A percentile compares a stretch with the other conserved stretches of the same genome.
Conservation (phyloP, 2,113 vertebrate genomes). For the Elanoides forficatus region DNA sequence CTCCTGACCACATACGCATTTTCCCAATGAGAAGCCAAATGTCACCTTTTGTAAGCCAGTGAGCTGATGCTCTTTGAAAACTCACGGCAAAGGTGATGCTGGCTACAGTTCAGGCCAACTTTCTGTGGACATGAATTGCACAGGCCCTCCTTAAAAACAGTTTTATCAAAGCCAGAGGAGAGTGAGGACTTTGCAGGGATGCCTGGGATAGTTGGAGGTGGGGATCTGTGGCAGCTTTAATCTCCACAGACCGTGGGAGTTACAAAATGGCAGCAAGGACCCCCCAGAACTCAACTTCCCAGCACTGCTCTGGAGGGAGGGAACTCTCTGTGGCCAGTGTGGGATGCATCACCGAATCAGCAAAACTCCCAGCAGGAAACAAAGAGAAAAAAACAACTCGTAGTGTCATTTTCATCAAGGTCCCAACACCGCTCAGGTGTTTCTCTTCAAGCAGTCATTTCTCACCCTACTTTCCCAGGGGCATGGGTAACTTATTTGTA, state of each 20-base stretch:
- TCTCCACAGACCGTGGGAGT: neutral
- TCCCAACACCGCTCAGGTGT: no score
- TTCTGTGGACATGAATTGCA: neutral
- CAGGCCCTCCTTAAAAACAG: neutral
- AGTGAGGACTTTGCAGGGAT: neutral
- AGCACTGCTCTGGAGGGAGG: neutral
- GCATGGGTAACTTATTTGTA: neutral
- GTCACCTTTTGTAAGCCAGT: neutral
- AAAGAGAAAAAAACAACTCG: neutral
- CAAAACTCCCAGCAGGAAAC: neutral
- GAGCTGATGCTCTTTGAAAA: neutral
- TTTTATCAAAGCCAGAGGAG: neutral
- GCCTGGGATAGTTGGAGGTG: no score
- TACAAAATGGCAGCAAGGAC: neutral
- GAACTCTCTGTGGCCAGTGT: neutral
- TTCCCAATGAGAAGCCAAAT: neutral
- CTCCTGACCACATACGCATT: neutral
- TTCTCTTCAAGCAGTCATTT: neutral
- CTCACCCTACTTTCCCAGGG: neutral
- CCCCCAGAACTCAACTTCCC: neutral
- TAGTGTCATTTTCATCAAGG: no score
- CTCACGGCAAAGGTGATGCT: neutral
- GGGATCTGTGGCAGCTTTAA: no score
- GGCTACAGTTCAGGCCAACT: neutral
- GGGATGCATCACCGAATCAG: no score